Base-by-base conservation (phyloP, 2,113 vertebrate species). In the Entelurus aequoreus region DNA sequence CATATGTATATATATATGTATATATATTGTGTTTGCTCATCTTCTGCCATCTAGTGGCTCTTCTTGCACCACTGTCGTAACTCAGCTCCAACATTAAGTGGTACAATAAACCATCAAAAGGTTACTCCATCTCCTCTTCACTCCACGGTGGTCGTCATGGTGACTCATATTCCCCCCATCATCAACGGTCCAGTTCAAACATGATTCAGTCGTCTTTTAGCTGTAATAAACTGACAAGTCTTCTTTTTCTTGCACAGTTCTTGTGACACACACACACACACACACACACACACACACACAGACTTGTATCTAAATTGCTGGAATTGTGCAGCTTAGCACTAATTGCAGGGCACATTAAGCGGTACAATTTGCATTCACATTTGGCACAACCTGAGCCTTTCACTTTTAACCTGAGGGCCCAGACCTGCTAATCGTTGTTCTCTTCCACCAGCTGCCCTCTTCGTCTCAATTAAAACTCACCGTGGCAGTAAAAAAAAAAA, bases 301-400 rank as follows among this genome's bases (percentile, higher is more conserved):
- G 35, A 48, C 14, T 38, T 19, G 0, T 8, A 54, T 50, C 52
- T 6, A 47, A 54, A 19, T 21, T 13, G 14, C 49, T 65, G 38
- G 21, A 8, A 55, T 36, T 9, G 66, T 54, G 36, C n/a, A 51
- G 49, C 14, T 51, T 70, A 48, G 51, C 65, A 61, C n/a, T 66
- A 73, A 71, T 60, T 65, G 47, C 59, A 28, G 8, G 55, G 49
- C 53, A 54, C 74, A 66, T 75, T 70, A 65, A 60, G 57, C 49
- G n/a, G 52, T 4, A 28, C 19, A 51, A 63, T 65, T 66, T 74
- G 51, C 52, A 58, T 48, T 19, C 19, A 48, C 60, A 64, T 64
- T 64, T 13, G 56, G 55, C 56, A 38, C 35, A 0, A 64, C 19
- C 44, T 53, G 7, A 54, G 62, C 55, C 62, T 62, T 61, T 54